These are phyloP conservation scores for Erebia ligea DNA, from an alignment of 2,888 invertebrate genomes.

Conservation along the genomic window DNA sequence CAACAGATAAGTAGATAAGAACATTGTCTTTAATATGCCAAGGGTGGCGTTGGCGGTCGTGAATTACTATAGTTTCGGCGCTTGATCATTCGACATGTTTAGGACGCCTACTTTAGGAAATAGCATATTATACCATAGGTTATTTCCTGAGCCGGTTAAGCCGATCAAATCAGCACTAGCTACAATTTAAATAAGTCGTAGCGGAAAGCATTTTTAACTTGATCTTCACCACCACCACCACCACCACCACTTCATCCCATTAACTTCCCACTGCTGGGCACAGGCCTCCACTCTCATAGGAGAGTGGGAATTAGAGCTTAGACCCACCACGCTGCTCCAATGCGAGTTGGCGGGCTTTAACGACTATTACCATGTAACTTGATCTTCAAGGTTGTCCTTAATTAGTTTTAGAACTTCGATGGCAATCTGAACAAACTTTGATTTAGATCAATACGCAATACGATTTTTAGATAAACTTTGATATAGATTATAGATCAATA, in stretches of 20 bases:
- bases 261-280: no score
- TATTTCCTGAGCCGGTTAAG: neutral
- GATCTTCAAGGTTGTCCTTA: neutral
- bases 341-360: no score
- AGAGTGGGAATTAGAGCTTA: no score
- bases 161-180: neutral
- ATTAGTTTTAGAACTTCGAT: neutral
- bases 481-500: no score
- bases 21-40: slow-evolving; percentile 1
- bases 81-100: neutral
- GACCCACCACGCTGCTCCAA: no score
- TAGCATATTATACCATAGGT: neutral
- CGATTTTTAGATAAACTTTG: neutral
- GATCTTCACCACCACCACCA: no score
- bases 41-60: slow-evolving; percentile 14
- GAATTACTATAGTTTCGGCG: neutral
- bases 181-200: neutral
- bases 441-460: neutral
- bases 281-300: no score
- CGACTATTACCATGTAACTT: no score
- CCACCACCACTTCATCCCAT: no score
- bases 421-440: neutral
- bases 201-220: neutral
- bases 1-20: neutral
- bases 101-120: slow-evolving; percentile 7